Percentiles rank a stretch among this genome's conserved stretches.
These are phyloP conservation scores for Anniella stebbinsi DNA, from an alignment of 2,797 vertebrate genomes.

Conservation along the genomic window DNA sequence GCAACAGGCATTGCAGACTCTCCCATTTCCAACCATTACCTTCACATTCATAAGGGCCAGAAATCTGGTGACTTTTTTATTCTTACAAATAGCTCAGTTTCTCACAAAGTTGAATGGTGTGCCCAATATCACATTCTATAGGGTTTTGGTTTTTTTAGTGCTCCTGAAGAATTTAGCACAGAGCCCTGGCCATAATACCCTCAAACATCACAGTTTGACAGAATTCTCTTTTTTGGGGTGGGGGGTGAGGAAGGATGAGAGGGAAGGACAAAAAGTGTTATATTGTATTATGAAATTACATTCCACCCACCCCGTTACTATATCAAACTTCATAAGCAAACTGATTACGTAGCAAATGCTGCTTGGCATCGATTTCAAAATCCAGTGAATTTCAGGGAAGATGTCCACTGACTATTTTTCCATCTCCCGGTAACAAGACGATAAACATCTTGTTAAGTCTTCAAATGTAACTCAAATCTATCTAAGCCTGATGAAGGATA, in stretches of 20 bases:
- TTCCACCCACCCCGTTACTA: neutral
- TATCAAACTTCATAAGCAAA: neutral
- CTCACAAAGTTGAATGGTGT: neutral
- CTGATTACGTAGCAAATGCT: neutral
- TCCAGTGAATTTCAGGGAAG: conserved; percentile 56
- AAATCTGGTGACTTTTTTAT: too few species aligned
- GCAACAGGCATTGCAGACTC: neutral
- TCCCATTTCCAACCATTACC: neutral
- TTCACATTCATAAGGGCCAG: neutral
- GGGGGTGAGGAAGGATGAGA: too few species aligned
- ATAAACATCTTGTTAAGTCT: conserved; percentile 55
- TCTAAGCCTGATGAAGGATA: conserved; percentile 24
- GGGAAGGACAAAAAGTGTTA: neutral
- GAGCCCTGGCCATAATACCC: neutral
- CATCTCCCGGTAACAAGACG: conserved; percentile 34
- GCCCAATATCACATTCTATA: neutral
- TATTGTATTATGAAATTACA: neutral
- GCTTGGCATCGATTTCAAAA: neutral
- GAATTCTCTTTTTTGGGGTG: too few species aligned
- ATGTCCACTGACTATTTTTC: conserved; percentile 34
- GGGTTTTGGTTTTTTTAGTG: too few species aligned
- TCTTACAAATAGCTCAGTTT: neutral
- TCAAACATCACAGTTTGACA: neutral
- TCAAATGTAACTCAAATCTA: neutral
- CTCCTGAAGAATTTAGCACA: neutral